Base-by-base conservation (phyloP, 2,797 vertebrate species). In the Scomberomorus guttatus region DNA sequence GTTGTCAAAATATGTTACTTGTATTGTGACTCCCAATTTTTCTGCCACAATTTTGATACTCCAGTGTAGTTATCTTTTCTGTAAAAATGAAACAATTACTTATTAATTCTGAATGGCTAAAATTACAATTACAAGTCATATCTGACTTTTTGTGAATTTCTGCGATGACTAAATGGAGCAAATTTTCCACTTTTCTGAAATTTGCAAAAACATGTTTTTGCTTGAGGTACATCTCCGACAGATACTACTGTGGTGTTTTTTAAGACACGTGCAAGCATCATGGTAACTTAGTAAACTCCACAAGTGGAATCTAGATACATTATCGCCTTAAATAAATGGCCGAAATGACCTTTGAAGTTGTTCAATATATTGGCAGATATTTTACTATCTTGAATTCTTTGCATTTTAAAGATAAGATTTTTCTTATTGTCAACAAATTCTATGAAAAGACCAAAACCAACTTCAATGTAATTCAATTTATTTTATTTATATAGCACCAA, bases 191-290 rank as follows among this genome's bases (percentile, higher is more conserved):
- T 25, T 55, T 66, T 32, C 17, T 65, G 2, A 48, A 56, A 56
- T n/a, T 2, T 63, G 15, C n/a, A 32, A 73, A 55, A 81, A 27
- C 32, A 34, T 52, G 56, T 69, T 74, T 82, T 59, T 12, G 14
- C 15, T 11, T 14, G 18, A 61, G 17, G n/a, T n/a, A n/a, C n/a
- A n/a, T n/a, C n/a, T n/a, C n/a, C n/a, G n/a, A n/a, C n/a, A n/a
- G n/a, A n/a, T n/a, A n/a, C n/a, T n/a, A n/a, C n/a, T n/a, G n/a
- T n/a, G n/a, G n/a, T n/a, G n/a, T n/a, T n/a, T n/a, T n/a, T n/a
- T n/a, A n/a, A n/a, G n/a, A n/a, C n/a, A n/a, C n/a, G n/a, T n/a
- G n/a, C n/a, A n/a, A n/a, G n/a, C n/a, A n/a, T n/a, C n/a, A n/a
- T n/a, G n/a, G n/a, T n/a, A 1, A 34, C 8, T 34, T 34, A 34